Base-by-base conservation (phyloP, 2,888 invertebrate genomes). In the Gastracanthus pulcherrimus region DNA sequence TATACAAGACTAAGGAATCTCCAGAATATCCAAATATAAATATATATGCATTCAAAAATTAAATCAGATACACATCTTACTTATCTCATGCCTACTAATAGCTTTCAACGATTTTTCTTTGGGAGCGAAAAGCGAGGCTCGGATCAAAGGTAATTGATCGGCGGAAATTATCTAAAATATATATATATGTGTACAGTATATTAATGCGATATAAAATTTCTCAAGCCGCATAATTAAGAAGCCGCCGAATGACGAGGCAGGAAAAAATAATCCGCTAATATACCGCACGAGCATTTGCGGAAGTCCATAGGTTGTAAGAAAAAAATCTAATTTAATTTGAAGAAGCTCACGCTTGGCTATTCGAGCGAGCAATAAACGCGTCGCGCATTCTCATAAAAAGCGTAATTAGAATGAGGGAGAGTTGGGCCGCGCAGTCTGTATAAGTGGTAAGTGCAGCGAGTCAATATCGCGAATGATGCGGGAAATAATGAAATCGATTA, bases 401-500 rank as follows among this genome's bases (percentile, higher is more conserved):
- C 19, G 19, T 51, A 69, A 69, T 69, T 69, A 69, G 51, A 48
- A 48, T 31, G 1, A 31, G 62, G 16, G 34, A 19, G 29, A 29
- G n/a, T 19, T 19, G 19, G 51, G 51, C 55, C 3, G 26, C 26
- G 55, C n/a, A n/a, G n/a, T n/a, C n/a, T n/a, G n/a, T n/a, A n/a
- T n/a, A n/a, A n/a, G 55, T 13, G 26, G 13, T 11, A 26, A 58
- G 31, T 62, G 5, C 3, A 13, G 48, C 45, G 13, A 45, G 67
- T 48, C 67, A 69, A 48, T 48, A 69, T 69, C 48, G 45, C 48
- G 26, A 67, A n/a, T 26, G 67, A 45, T 67, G 29, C 31, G 67
- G 64, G 51, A 70, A 70, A 55, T 70, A 70, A 70, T 70, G 34
- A 55, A 70, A 70, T 70, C 70, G 70, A 70, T 70, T 70, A 70